Conservation (phyloP, 2,797 vertebrate genomes). For the Pantherophis alleghaniensis region DNA sequence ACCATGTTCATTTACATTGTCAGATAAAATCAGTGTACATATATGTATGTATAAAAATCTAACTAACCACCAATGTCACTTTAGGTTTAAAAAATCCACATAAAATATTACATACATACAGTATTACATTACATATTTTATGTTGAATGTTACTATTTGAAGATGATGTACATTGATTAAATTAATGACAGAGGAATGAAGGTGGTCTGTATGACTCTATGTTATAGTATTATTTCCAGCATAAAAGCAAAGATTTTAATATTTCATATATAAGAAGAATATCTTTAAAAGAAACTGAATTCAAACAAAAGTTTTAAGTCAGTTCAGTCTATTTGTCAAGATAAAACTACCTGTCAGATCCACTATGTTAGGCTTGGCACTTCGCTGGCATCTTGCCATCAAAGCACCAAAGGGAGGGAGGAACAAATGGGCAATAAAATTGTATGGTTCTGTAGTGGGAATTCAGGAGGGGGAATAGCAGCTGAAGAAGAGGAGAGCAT, state of each 20-base stretch:
- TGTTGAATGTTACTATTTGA: not conserved
- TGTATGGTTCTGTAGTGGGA: too few relatives aligned
- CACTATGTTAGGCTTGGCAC: too few relatives aligned
- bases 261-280: not conserved
- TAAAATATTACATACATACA: not conserved
- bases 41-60: not conserved
- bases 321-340: constrained; percentile 7
- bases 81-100: not conserved
- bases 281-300: not conserved
- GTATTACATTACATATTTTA: not conserved
- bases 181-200: not conserved
- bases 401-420: too few relatives aligned
- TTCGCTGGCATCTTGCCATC: too few relatives aligned
- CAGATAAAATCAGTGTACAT: not conserved
- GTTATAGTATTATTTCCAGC: constrained; percentile 30
- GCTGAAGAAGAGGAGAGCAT: too few relatives aligned
- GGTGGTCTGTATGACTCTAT: not conserved
- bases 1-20: not conserved
- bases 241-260: not conserved
- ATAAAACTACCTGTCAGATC: not conserved
- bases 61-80: not conserved
- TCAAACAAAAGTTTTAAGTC: not conserved
- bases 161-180: not conserved
- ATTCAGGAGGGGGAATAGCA: too few relatives aligned
- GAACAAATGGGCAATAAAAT: too few relatives aligned